These are phyloP conservation scores for Nemapogon koenigi DNA, from an alignment of 2,888 invertebrate genomes.

Conservation along the genomic window DNA sequence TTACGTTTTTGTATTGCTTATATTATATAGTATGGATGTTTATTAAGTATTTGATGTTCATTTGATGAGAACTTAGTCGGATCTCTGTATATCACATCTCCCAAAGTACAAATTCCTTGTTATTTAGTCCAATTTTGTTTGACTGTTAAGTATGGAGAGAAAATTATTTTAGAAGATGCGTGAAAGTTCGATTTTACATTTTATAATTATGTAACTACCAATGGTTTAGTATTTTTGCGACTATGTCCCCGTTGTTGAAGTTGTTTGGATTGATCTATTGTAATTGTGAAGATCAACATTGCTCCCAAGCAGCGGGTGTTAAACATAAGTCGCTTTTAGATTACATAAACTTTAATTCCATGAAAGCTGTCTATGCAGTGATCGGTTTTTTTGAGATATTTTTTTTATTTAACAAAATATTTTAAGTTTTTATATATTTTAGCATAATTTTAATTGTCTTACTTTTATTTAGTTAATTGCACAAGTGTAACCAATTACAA, in stretches of 20 bases:
- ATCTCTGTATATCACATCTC: constrained; percentile 65
- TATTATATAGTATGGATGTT: constrained; percentile 62
- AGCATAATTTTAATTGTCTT: constrained; percentile 43
- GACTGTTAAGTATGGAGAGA: constrained; percentile 60
- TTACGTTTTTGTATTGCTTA: constrained; percentile 64
- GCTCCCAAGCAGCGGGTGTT: too few species aligned
- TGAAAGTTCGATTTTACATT: too few species aligned
- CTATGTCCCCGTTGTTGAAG: too few species aligned
- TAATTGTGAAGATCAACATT: too few species aligned
- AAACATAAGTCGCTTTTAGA: too few species aligned
- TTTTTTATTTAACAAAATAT: neutral
- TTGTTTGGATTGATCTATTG: too few species aligned
- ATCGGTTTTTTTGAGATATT: too few species aligned
- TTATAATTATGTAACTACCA: too few species aligned
- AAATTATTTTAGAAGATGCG: constrained; percentile 50
- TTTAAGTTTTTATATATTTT: constrained; percentile 18
- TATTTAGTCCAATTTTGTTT: constrained; percentile 68
- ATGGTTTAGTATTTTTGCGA: too few species aligned
- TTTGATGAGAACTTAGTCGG: constrained; percentile 66
- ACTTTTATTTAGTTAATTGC: constrained; percentile 45
- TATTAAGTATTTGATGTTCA: constrained; percentile 63
- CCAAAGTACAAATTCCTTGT: constrained; percentile 68
- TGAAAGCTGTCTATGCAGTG: too few species aligned
- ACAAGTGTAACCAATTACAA: constrained; percentile 34
- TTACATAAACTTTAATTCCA: too few species aligned